Conservation (phyloP, 2,797 vertebrate species). For the Emys orbicularis region DNA sequence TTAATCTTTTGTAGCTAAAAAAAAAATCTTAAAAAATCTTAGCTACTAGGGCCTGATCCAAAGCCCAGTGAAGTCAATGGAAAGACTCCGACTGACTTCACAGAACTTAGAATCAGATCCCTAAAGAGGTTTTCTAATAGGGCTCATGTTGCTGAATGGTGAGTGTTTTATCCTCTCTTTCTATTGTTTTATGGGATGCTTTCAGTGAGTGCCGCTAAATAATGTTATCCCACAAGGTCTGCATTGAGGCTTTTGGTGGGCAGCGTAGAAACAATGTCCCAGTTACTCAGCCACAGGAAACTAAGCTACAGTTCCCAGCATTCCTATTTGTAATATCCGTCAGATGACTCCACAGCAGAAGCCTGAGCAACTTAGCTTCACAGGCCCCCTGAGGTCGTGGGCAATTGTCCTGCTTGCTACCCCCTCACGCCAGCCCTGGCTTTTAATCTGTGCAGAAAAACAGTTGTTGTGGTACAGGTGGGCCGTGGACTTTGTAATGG, state of each 20-base stretch:
- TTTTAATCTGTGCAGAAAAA: no score
- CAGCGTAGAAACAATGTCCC: background rate
- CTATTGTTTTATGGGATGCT: background rate
- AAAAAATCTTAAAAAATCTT: background rate
- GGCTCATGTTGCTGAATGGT: background rate
- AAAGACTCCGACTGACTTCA: background rate
- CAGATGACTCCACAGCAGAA: background rate
- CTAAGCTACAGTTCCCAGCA: background rate
- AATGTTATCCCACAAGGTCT: background rate
- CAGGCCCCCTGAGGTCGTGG: no score
- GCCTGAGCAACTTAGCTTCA: no score
- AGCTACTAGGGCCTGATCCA: background rate
- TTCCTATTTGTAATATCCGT: background rate
- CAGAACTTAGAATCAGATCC: background rate
- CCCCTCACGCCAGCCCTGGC: no score
- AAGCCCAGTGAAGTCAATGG: background rate
- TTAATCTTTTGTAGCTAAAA: background rate
- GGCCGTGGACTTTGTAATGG: no score
- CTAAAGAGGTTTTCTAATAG: background rate
- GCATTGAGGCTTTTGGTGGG: rapidly evolving
- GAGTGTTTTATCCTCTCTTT: background rate
- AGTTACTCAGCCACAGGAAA: background rate
- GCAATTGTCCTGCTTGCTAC: no score
- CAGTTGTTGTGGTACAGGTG: no score
- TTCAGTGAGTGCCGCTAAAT: background rate